Conservation (phyloP, 2,888 invertebrate genomes). For the Petrophora chlorosata region DNA sequence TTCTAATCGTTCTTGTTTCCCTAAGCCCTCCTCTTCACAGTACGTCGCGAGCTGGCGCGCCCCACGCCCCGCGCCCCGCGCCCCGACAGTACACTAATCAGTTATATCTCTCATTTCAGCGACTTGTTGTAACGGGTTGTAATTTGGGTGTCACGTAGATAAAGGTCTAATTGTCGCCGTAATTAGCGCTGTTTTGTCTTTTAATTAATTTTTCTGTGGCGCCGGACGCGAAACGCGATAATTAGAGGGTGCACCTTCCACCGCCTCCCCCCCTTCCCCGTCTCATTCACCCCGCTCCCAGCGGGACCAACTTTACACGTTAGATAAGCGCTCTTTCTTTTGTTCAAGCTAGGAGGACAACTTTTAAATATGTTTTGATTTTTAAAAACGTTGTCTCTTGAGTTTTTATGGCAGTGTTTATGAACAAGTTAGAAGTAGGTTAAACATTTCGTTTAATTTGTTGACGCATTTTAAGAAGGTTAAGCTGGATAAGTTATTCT, state of each 20-base stretch:
- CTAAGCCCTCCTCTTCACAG: too few species aligned
- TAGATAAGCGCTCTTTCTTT: constrained; percentile 3
- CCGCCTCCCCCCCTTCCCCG: not conserved
- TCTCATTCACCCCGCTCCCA: not conserved
- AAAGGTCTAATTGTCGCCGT: constrained; percentile 20
- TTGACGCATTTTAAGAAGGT: too few species aligned
- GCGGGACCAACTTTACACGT: not conserved
- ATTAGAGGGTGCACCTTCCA: not conserved
- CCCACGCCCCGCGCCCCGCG: too few species aligned
- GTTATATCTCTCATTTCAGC: too few species aligned
- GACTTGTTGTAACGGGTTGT: not conserved
- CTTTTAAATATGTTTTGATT: constrained; percentile 6
- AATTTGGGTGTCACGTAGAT: constrained; percentile 14
- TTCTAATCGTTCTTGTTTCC: too few species aligned
- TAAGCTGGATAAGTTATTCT: too few species aligned
- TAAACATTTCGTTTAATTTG: too few species aligned
- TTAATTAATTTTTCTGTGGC: constrained; percentile 20
- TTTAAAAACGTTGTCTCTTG: not conserved
- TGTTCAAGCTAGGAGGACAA: constrained; percentile 2
- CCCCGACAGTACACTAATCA: too few species aligned
- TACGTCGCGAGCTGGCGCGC: too few species aligned
- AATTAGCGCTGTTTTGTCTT: constrained; percentile 21
- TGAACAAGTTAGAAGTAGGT: not conserved
- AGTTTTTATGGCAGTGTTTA: not conserved
- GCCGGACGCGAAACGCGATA: constrained; percentile 5